Evolutionary conservation across 2,113 vertebrate species (phyloP).

Genomic region (Brienomyrus longianalis): DNA sequence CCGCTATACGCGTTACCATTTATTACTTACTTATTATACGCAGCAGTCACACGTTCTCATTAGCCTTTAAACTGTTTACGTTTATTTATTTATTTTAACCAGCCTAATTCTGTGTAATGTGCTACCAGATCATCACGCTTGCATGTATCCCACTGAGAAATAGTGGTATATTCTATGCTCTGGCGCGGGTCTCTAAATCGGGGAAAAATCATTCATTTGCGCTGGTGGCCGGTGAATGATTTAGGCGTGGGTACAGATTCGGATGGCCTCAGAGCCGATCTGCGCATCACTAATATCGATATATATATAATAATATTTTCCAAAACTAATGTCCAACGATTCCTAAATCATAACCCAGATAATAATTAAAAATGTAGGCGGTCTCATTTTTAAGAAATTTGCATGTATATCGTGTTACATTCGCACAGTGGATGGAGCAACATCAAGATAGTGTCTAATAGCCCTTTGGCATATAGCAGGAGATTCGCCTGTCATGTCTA

Average conservation of each 20-base stretch:
- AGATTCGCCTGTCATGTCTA: background rate
- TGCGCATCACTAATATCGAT: background rate
- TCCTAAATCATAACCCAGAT: background rate
- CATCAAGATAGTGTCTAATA: background rate
- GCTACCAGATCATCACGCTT: background rate
- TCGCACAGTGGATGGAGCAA: background rate
- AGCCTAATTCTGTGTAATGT: background rate
- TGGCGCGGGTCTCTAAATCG: background rate
- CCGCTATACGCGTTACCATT: background rate
- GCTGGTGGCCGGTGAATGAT: background rate
- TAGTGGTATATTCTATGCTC: background rate
- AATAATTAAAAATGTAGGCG: background rate
- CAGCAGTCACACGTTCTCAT: background rate
- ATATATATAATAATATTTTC: background rate
- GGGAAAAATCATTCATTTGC: background rate
- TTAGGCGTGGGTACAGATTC: background rate
- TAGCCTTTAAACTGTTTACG: background rate
- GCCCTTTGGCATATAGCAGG: background rate
- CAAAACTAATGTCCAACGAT: background rate
- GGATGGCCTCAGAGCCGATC: background rate
- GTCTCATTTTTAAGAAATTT: background rate
- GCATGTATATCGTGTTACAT: background rate
- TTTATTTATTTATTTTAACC: background rate
- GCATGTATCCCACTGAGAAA: background rate
- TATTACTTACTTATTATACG: background rate